Evolutionary conservation across 2,113 vertebrate species (phyloP), one percentile per base, ranked within the genome.

Genomic region (Heliornis fulica): DNA sequence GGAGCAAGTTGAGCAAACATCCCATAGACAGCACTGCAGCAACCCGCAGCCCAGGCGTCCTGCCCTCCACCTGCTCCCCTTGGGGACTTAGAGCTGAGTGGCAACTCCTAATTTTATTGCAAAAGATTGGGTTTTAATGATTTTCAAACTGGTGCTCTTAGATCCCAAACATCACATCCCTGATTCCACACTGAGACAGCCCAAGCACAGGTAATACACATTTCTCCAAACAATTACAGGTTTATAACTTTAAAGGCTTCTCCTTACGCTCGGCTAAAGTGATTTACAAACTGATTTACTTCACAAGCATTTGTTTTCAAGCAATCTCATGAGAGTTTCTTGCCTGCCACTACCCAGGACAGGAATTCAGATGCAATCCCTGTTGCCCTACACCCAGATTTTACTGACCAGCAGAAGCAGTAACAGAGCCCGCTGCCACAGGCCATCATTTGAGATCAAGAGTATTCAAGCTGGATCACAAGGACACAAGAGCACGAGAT

Each of bases 171-270:
- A n/a, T 68, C 53, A 64, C 65, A 64, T 83, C 83, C 83, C 94
- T 34, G 19, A 54, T 51, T 29, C 46, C 70, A 53, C 85, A 96
- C 23, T 96, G 92, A 94, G 80, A 92, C 65, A 90, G 87, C 60
- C 85, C 79, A 66, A 59, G 65, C 86, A 50, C n/a, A 83, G 87
- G 69, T 87, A 88, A 93, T 17, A 22, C 22, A 89, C 19, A 57
- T 43, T 85, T 71, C 90, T 91, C 93, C 70, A 87, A 97, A 96
- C 59, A 94, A 81, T 95, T 77, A 87, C 59, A 56, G 50, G 65
- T 97, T 91, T 89, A 80, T 82, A 83, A 87, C 84, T 96, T 63
- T 29, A 15, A 94, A 92, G 83, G 76, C 80, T 90, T 54, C 60
- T 79, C 93, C 87, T 72, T 43, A 29, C 41, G 20, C 53, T 28